Evolutionary conservation across 2,797 vertebrate species (phyloP).

Genomic region (Delichon dasypus): DNA sequence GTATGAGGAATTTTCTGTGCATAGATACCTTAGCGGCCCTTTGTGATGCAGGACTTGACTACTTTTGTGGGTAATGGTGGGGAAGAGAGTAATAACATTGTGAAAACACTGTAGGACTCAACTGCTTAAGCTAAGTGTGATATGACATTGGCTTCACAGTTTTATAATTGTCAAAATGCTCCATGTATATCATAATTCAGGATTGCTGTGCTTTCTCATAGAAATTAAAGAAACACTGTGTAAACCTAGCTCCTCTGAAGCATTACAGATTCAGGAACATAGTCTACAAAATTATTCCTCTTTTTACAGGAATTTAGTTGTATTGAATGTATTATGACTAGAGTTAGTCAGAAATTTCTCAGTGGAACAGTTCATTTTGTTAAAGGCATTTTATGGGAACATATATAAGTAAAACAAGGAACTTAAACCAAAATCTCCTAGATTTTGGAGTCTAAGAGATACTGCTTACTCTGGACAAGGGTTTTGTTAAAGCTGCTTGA

Average conservation of each 20-base stretch:
- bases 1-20: neutral
- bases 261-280: neutral
- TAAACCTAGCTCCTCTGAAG: neutral
- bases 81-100: neutral
- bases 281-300: neutral
- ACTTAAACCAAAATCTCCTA: neutral
- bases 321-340: neutral
- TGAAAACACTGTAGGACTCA: neutral
- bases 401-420: neutral
- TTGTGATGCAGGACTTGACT: neutral
- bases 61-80: neutral
- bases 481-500: neutral
- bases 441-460: neutral
- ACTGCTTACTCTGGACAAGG: neutral
- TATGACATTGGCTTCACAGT: neutral
- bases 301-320: neutral
- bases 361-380: neutral
- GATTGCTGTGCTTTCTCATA: neutral
- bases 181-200: neutral
- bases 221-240: neutral
- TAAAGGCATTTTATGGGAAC: neutral
- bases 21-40: neutral
- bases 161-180: neutral
- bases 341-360: slow-evolving; percentile 9
- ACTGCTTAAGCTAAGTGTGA: neutral